Evolutionary conservation across 2,113 vertebrate genomes (phyloP).

Genomic region (Cebus imitator): DNA sequence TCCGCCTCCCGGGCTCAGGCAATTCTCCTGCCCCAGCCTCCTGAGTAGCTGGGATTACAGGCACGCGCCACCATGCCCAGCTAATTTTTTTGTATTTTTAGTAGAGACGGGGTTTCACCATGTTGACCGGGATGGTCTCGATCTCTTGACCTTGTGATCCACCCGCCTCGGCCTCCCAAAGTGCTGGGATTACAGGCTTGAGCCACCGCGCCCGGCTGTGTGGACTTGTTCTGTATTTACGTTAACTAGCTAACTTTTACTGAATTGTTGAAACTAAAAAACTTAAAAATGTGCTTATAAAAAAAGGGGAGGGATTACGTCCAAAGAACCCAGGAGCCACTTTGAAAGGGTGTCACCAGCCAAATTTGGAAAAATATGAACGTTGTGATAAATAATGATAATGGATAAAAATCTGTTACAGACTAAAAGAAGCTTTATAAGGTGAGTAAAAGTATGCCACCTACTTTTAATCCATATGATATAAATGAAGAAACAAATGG

Average conservation of each 20-base stretch:
- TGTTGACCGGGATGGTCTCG: no score
- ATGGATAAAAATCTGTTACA: not conserved
- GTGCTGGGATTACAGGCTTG: no score
- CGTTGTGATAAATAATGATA: not conserved
- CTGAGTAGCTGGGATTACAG: no score
- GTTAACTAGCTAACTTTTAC: conserved; percentile 75
- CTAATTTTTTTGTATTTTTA: no score
- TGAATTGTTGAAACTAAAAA: conserved; percentile 79
- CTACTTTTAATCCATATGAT: not conserved
- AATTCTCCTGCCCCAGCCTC: no score
- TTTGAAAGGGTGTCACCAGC: not conserved
- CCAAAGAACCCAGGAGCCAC: not conserved
- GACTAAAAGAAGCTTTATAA: not conserved
- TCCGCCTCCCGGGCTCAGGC: no score
- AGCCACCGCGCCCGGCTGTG: no score
- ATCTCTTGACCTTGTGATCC: no score
- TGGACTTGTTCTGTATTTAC: conserved; percentile 83
- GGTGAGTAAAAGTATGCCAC: no score
- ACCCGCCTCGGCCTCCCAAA: no score
- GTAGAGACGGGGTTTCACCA: no score
- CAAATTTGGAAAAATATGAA: not conserved
- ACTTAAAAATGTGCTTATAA: conserved; percentile 79
- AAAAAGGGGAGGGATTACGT: not conserved
- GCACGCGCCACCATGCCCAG: no score
- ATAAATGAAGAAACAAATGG: not conserved